phyloP scores from a whole-genome alignment of 2,113 vertebrate genomes.

The Toxostoma redivivum region DNA sequence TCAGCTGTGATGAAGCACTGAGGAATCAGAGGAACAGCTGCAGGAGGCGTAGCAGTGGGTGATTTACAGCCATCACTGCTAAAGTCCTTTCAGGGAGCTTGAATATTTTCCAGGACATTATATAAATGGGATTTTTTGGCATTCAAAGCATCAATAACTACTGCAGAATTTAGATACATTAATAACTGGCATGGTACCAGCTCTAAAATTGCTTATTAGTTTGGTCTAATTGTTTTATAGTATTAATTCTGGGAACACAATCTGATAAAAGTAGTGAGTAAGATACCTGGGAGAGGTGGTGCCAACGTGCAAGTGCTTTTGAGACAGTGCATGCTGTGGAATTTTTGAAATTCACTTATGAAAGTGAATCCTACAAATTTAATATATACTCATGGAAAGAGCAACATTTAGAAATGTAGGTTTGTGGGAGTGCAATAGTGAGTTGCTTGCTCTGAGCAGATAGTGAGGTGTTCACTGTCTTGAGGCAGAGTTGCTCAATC shows the following conservation, averaged over 20 bases:
- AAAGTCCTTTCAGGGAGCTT: background rate
- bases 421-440: background rate
- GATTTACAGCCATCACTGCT: background rate
- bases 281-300: background rate
- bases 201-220: background rate
- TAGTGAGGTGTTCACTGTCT: background rate
- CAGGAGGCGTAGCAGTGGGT: background rate
- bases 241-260: background rate
- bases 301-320: background rate
- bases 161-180: background rate
- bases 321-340: background rate
- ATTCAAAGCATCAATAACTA: background rate
- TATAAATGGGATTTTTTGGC: background rate
- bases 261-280: background rate
- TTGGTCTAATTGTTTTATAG: background rate
- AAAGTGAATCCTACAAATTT: background rate
- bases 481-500: background rate
- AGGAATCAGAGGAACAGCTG: background rate
- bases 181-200: background rate
- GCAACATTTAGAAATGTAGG: background rate
- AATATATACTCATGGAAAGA: background rate
- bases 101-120: background rate
- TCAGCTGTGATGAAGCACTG: background rate
- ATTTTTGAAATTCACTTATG: background rate
- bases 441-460: background rate